Conservation (phyloP, 2,797 vertebrate species). For the Pachyuromys duprasi region DNA sequence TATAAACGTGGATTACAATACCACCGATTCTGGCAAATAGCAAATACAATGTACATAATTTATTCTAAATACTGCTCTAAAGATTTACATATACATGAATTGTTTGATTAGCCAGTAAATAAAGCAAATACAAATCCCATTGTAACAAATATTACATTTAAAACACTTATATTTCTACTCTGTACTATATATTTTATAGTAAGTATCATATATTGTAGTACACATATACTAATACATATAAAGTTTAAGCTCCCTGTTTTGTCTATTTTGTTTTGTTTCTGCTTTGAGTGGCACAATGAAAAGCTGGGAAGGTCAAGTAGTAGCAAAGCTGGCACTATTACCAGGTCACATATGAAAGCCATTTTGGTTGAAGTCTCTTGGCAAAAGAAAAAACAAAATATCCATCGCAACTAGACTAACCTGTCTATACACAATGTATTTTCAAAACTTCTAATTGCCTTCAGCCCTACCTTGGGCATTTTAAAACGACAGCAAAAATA, state of each 20-base stretch:
- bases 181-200: neutral
- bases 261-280: slow-evolving; percentile 29
- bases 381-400: neutral
- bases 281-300: slow-evolving; percentile 28
- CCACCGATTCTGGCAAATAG: slow-evolving; percentile 21
- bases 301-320: slow-evolving; percentile 26
- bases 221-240: neutral
- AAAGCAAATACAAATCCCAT: slow-evolving; percentile 46
- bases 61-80: slow-evolving; percentile 4
- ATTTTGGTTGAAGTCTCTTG: neutral
- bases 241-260: neutral
- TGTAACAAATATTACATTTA: slow-evolving; percentile 35
- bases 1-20: neutral
- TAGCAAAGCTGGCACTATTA: neutral
- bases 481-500: slow-evolving; percentile 12
- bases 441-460: slow-evolving; percentile 18
- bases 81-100: slow-evolving; percentile 58
- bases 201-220: neutral
- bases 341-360: neutral
- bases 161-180: slow-evolving; percentile 27
- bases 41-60: slow-evolving; percentile 37
- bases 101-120: slow-evolving; percentile 46
- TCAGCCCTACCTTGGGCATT: neutral
- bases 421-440: neutral
- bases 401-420: neutral